These are phyloP conservation scores for Calephelis nemesis DNA, from an alignment of 1,140 invertebrate genomes.

Conservation along the genomic window DNA sequence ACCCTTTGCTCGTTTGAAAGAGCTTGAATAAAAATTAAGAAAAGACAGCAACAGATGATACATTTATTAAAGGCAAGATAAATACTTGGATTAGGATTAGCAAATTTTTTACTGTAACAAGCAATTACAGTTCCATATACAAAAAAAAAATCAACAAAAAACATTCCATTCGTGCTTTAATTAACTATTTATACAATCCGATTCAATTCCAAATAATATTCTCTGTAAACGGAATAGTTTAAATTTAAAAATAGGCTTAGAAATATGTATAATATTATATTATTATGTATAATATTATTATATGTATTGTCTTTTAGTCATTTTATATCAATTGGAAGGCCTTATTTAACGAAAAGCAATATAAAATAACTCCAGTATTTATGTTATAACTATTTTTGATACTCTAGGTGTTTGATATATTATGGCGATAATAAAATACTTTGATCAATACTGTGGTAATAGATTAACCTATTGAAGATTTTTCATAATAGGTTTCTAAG, in stretches of 20 bases:
- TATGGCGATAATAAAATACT: conserved; percentile 1
- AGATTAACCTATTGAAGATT: conserved; percentile 9
- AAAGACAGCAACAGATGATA: too few species aligned
- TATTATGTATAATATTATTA: too few species aligned
- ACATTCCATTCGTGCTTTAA: too few species aligned
- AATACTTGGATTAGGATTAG: too few species aligned
- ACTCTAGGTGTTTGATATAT: conserved; percentile 6
- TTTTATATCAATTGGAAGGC: conserved; percentile 1
- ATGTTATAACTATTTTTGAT: conserved; percentile 13
- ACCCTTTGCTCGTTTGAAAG: too few species aligned
- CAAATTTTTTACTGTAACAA: too few species aligned
- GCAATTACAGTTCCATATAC: too few species aligned
- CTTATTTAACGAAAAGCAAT: conserved; percentile 13
- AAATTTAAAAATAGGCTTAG: background rate
- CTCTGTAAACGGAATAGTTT: background rate
- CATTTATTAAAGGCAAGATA: too few species aligned
- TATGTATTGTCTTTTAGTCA: background rate
- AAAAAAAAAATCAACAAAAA: too few species aligned
- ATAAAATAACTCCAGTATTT: conserved; percentile 6
- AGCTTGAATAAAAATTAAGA: too few species aligned
- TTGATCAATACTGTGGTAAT: background rate
- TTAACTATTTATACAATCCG: too few species aligned
- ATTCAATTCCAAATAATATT: too few species aligned
- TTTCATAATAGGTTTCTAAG: conserved; percentile 11
- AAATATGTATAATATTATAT: background rate